A percentile compares a stretch with the other conserved stretches of the same genome.
These are phyloP conservation scores for Magallana nippona DNA, from an alignment of 2,888 invertebrate genomes.

Conservation along the genomic window DNA sequence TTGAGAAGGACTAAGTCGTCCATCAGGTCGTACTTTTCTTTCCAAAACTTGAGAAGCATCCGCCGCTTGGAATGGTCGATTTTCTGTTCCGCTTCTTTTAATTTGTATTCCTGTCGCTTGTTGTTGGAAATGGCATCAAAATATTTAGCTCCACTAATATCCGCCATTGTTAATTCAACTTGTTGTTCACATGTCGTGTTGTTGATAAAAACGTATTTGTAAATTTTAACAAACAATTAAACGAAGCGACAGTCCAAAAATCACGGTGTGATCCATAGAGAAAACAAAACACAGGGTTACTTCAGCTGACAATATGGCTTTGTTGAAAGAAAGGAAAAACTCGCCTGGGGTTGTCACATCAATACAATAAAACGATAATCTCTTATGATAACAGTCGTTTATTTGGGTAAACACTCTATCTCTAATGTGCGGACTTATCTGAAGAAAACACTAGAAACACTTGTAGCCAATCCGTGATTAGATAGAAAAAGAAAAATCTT, in stretches of 20 bases:
- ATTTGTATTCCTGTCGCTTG: conserved; percentile 57
- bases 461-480: conserved; percentile 7
- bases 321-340: neutral
- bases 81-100: conserved; percentile 54
- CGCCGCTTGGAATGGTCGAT: conserved; percentile 59
- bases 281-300: conserved; percentile 9
- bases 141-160: conserved; percentile 54
- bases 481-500: conserved; percentile 1
- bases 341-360: neutral
- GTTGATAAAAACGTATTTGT: neutral
- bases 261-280: neutral
- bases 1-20: conserved; percentile 63
- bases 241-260: neutral
- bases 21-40: conserved; percentile 61
- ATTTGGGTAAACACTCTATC: conserved; percentile 12
- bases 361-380: conserved; percentile 10
- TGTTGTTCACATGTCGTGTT: neutral
- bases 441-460: neutral
- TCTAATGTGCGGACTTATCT: neutral
- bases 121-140: conserved; percentile 63
- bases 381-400: neutral
- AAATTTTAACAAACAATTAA: neutral
- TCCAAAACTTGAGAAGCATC: conserved; percentile 62
- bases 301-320: neutral
- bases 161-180: neutral